Evolutionary conservation across 2,888 invertebrate genomes (phyloP), one percentile per base, ranked within the genome.

Genomic region (Cyclophora punctaria): DNA sequence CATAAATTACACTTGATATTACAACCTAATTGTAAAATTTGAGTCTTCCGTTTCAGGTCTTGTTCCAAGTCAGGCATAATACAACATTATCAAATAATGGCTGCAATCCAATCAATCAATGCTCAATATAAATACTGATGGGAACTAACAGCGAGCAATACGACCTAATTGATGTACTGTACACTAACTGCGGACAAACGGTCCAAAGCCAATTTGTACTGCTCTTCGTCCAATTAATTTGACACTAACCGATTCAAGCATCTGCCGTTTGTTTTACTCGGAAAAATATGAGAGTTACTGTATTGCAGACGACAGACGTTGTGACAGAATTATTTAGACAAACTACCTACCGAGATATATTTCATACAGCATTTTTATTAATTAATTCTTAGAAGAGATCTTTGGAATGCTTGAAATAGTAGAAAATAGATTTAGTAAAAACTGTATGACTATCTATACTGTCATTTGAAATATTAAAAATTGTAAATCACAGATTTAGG

Each of bases 81-180:
- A 6, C 42, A n/a, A 40, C 49, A 46, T 35, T 48, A 5, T 6
- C 40, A 46, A 50, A 53, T 59, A 59, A 63, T 58, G 57, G 61
- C 58, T 66, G 63, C 60, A 20, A 20, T 66, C 76, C 75, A 71
- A 67, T 73, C 69, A 77, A 81, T 80, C 74, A 74, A 69, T 66
- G 73, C 69, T 67, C 74, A 72, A 73, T 72, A 74, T 73, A 73
- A 76, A 78, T 71, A 76, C 59, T 66, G 72, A 72, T 71, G 67
- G 69, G 67, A 67, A 63, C 69, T 64, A 73, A 73, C 70, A 64
- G 66, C 66, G 69, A 67, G 69, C 71, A 69, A 71, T 73, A 69
- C 69, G 71, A 69, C 71, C 73, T 79, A 83, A 82, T 83, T 81
- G 80, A 77, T 75, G 71, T 69, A 78, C 73, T 73, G 73, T 72